Percentiles rank a stretch among this genome's conserved stretches.
Evolutionary conservation across 1,140 invertebrate species (phyloP).

Genomic region (Heliconius melpomene): DNA sequence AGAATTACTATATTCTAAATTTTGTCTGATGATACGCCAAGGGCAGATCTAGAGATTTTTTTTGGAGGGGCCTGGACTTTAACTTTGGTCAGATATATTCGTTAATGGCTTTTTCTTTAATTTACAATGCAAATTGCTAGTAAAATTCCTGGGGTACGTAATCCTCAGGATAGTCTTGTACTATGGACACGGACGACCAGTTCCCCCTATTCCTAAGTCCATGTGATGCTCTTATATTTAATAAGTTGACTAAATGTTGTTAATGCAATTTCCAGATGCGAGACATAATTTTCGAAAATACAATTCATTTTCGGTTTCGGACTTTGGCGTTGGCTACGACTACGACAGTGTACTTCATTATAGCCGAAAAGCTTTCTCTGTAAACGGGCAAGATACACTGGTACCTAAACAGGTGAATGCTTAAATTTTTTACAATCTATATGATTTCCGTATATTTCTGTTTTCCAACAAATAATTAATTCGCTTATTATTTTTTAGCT

Average conservation of each 20-base stretch:
- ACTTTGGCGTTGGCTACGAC: conserved; percentile 86
- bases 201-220: no score
- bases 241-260: background rate
- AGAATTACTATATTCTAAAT: background rate
- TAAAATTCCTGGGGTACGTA: no score
- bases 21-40: no score
- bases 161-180: no score
- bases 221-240: background rate
- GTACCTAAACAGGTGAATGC: conserved; percentile 77
- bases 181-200: no score
- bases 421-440: conserved; percentile 30
- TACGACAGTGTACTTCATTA: conserved; percentile 90
- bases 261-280: conserved; percentile 53
- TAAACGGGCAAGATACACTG: conserved; percentile 84
- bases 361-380: conserved; percentile 85
- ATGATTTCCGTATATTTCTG: background rate
- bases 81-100: no score
- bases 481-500: conserved; percentile 50
- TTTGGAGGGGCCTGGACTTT: no score
- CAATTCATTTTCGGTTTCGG: conserved; percentile 83
- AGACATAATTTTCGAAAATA: conserved; percentile 88
- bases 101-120: no score
- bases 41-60: no score
- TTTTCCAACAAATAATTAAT: background rate
- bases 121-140: no score